Evolutionary conservation across 2,113 vertebrate genomes (phyloP).

Genomic region (Potamarius usumacintae): DNA sequence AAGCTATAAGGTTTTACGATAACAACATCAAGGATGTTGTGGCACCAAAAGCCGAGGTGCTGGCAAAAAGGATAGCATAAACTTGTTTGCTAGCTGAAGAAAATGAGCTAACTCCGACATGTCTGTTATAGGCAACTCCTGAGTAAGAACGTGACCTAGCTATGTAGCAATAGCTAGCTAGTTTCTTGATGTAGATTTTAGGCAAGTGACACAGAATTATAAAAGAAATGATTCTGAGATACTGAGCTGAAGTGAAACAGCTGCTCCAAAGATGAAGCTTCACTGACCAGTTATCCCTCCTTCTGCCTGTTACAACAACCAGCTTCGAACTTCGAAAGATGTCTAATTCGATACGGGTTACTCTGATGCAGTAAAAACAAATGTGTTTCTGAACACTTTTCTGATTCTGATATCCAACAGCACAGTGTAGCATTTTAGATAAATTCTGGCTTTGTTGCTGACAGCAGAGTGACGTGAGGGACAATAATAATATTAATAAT

Average conservation of each 20-base stretch:
- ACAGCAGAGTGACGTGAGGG: background rate
- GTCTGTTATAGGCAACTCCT: background rate
- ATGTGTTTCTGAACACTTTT: background rate
- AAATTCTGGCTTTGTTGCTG: background rate
- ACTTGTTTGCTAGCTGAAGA: background rate
- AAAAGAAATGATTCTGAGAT: too few species aligned
- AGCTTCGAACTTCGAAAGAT: background rate
- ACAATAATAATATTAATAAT: too few species aligned
- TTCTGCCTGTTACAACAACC: background rate
- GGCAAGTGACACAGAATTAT: too few species aligned
- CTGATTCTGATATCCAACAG: background rate
- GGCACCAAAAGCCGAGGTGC: background rate
- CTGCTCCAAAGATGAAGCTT: too few species aligned
- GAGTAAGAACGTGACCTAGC: too few species aligned
- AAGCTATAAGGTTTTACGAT: too few species aligned
- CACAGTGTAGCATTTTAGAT: background rate
- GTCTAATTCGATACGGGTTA: background rate
- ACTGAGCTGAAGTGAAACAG: background rate
- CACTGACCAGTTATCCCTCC: background rate
- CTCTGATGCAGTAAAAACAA: background rate
- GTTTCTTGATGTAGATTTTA: too few species aligned
- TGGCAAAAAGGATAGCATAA: background rate
- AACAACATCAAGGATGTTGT: too few species aligned
- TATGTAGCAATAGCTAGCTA: too few species aligned
- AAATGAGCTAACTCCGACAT: background rate